These are phyloP conservation scores for Crematogaster levior DNA, from an alignment of 2,888 invertebrate genomes.

Conservation along the genomic window DNA sequence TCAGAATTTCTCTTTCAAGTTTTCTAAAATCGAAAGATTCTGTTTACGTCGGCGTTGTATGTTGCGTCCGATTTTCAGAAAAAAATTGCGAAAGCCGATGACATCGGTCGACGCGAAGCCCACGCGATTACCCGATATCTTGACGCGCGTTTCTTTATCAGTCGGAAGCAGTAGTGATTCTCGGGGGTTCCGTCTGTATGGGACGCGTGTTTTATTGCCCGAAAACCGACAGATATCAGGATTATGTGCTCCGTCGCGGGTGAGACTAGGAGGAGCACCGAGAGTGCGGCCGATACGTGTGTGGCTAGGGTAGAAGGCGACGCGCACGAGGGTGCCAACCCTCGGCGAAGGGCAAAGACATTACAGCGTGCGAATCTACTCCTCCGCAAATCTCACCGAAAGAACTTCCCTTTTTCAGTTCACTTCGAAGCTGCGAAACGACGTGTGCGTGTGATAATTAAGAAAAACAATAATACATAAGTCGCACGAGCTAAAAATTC, in stretches of 20 bases:
- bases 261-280: slow-evolving; percentile 45
- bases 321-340: slow-evolving; percentile 47
- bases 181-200: slow-evolving; percentile 73
- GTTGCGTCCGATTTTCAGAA: slow-evolving; percentile 36
- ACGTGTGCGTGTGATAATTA: slow-evolving; percentile 27
- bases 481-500: background rate
- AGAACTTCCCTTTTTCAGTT: background rate
- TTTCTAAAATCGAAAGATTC: background rate
- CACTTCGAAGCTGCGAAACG: background rate
- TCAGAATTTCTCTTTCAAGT: background rate
- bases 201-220: slow-evolving; percentile 88
- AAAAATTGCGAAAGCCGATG: slow-evolving; percentile 26
- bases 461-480: background rate
- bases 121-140: slow-evolving; percentile 76
- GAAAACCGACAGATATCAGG: slow-evolving; percentile 88
- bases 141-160: slow-evolving; percentile 83
- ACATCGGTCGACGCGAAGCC: slow-evolving; percentile 75
- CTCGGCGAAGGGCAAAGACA: slow-evolving; percentile 37
- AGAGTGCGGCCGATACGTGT: slow-evolving; percentile 40
- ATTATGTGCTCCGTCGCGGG: slow-evolving; percentile 80
- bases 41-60: background rate
- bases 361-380: slow-evolving; percentile 40
- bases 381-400: slow-evolving; percentile 43
- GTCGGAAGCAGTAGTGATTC: slow-evolving; percentile 80
- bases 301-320: slow-evolving; percentile 38